These are phyloP conservation scores for Galerucella calmariensis DNA, from an alignment of 2,888 invertebrate genomes.

Conservation along the genomic window DNA sequence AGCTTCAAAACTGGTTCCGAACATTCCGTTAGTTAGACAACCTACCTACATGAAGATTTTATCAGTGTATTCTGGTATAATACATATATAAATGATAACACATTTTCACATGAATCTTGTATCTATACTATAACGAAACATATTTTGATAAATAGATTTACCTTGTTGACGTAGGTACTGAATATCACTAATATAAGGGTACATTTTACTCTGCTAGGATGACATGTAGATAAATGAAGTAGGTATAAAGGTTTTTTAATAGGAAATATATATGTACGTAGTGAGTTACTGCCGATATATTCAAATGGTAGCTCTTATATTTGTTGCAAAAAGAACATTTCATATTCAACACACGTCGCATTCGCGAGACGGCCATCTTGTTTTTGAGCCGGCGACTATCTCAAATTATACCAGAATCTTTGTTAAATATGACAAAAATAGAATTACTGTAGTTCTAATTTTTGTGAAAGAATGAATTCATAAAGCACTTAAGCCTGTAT, in stretches of 20 bases:
- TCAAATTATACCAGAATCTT: constrained; percentile 37
- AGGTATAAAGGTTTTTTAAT: neutral
- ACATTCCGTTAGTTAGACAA: constrained; percentile 40
- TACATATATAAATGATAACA: neutral
- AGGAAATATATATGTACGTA: neutral
- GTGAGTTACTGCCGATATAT: neutral
- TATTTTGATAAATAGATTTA: neutral
- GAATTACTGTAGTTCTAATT: neutral
- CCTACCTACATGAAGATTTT: constrained; percentile 33
- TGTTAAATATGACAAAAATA: constrained; percentile 36
- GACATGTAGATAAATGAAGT: neutral
- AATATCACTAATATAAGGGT: neutral
- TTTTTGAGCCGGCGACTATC: constrained; percentile 54
- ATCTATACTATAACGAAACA: neutral
- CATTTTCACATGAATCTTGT: neutral
- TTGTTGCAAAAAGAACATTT: neutral
- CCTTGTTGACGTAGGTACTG: neutral
- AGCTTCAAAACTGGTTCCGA: constrained; percentile 43
- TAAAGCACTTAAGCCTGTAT: neutral
- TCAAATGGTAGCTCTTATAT: neutral
- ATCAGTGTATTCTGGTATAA: neutral
- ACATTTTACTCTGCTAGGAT: neutral
- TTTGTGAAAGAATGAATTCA: neutral
- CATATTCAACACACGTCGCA: constrained; percentile 58
- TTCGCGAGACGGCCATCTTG: constrained; percentile 60